Conservation (phyloP, 2,113 vertebrate species). For the Amphiprion ocellaris region DNA sequence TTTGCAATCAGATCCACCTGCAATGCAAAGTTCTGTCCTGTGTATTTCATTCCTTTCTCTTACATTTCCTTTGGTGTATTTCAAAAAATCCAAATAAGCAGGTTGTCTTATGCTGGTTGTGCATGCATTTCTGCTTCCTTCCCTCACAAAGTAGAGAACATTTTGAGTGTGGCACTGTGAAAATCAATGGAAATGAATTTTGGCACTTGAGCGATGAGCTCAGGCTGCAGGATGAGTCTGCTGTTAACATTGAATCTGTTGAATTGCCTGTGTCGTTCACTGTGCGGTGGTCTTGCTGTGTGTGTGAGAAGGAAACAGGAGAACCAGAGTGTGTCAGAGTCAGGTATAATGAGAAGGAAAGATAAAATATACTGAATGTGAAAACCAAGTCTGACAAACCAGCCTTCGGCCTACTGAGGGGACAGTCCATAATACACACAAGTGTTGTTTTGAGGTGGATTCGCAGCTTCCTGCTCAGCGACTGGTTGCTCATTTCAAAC, state of each 20-base stretch:
- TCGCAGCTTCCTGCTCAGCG: slow-evolving; percentile 1
- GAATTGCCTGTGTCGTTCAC: neutral
- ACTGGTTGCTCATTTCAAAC: neutral
- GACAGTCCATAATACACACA: neutral
- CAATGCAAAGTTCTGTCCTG: too few species aligned
- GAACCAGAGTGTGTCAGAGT: neutral
- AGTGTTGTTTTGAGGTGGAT: slow-evolving; percentile 6
- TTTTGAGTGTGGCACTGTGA: neutral
- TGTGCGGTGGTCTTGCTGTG: neutral
- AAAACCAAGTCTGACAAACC: slow-evolving; percentile 32
- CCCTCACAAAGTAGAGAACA: neutral
- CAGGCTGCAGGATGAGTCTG: slow-evolving; percentile 38
- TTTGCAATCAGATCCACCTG: neutral
- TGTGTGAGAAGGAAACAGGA: slow-evolving; percentile 11
- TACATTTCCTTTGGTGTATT: slow-evolving; percentile 3
- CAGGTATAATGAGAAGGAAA: neutral
- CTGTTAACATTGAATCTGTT: slow-evolving; percentile 36
- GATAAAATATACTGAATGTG: slow-evolving; percentile 13
- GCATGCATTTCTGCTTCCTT: neutral
- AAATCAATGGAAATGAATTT: slow-evolving; percentile 46
- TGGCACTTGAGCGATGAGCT: slow-evolving; percentile 31
- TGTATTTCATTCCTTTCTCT: neutral
- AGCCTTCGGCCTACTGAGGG: neutral
- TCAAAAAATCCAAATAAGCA: neutral
- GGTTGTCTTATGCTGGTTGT: neutral